phyloP scores from a whole-genome alignment of 2,888 invertebrate genomes.

The Dynastes maya region DNA sequence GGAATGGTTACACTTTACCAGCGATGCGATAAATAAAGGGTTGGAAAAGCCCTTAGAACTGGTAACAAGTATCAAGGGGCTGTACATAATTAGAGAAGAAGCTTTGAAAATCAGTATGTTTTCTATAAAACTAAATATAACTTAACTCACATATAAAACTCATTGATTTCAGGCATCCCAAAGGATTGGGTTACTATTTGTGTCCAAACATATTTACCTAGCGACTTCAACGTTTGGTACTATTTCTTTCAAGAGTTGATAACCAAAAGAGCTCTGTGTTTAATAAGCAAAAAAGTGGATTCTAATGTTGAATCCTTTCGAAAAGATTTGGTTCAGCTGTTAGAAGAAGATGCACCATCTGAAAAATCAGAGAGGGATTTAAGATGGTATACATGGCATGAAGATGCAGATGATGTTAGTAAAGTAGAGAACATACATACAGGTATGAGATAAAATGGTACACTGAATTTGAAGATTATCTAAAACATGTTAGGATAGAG shows the following conservation, averaged over 20 bases:
- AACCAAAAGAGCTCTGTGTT: conserved; percentile 78
- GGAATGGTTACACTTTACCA: conserved; percentile 79
- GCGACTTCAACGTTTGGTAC: conserved; percentile 79
- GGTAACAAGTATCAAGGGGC: conserved; percentile 79
- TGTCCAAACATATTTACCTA: conserved; percentile 74
- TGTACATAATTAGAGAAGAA: conserved; percentile 82
- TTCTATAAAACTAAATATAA: conserved; percentile 21
- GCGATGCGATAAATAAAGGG: conserved; percentile 73
- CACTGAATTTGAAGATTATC: too few species aligned
- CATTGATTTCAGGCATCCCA: conserved; percentile 72
- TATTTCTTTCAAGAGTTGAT: conserved; percentile 82
- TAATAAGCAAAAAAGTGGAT: conserved; percentile 71
- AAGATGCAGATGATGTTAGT: conserved; percentile 74
- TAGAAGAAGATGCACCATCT: conserved; percentile 54
- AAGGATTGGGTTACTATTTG: conserved; percentile 79
- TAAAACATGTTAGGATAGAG: conserved; percentile 7
- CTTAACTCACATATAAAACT: neutral
- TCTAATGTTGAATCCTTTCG: conserved; percentile 68
- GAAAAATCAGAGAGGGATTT: conserved; percentile 77
- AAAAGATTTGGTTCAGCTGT: conserved; percentile 65
- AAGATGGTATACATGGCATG: conserved; percentile 83
- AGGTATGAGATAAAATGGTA: conserved; percentile 57
- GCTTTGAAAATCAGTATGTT: conserved; percentile 76
- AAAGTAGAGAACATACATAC: conserved; percentile 65
- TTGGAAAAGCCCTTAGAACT: conserved; percentile 77